A percentile compares a stretch with the other conserved stretches of the same genome.
phyloP scores from a whole-genome alignment of 1,140 invertebrate genomes.

The Rhopalosiphum maidis region DNA sequence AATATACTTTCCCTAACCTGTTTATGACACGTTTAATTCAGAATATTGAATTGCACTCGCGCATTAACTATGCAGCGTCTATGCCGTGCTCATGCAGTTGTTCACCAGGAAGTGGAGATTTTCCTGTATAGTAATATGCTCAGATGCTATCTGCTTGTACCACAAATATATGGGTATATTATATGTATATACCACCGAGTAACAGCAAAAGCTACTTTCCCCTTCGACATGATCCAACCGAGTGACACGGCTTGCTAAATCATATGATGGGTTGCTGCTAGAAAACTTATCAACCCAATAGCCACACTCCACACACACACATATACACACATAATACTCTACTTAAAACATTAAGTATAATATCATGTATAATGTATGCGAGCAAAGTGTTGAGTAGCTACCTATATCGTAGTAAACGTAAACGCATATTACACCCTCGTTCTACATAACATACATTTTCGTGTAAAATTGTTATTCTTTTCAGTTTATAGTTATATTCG shows the following conservation, averaged over 20 bases:
- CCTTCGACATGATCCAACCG: neutral
- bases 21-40: neutral
- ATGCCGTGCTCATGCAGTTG: neutral
- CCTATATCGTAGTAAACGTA: no score
- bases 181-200: neutral
- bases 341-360: neutral
- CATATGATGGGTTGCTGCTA: neutral
- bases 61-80: neutral
- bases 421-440: no score
- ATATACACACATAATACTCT: neutral
- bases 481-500: neutral
- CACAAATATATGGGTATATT: neutral
- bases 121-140: neutral
- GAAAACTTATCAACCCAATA: neutral
- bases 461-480: no score
- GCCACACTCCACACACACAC: neutral
- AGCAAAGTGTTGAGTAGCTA: neutral
- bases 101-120: neutral
- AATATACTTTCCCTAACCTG: neutral
- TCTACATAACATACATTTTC: no score
- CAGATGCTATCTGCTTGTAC: neutral
- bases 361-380: neutral
- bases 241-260: neutral
- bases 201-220: slow-evolving; percentile 15
- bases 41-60: neutral